A percentile compares a stretch with the other conserved stretches of the same genome.
phyloP scores from a whole-genome alignment of 2,888 invertebrate genomes.

The Stenodera caucasica region DNA sequence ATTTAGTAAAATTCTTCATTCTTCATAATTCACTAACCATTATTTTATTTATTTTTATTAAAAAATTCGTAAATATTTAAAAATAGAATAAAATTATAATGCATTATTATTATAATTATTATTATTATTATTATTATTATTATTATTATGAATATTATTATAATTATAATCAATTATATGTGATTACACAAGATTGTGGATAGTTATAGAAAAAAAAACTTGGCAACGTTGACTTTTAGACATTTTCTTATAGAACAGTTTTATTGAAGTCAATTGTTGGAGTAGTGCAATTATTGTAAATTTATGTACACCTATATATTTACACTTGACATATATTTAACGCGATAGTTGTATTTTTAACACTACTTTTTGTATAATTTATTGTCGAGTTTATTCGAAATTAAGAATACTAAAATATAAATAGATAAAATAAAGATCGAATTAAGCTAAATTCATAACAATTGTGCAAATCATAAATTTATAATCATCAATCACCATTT shows the following conservation, averaged over 20 bases:
- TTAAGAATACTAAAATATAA: too few relatives aligned
- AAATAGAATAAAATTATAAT: not conserved
- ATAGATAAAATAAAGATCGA: not conserved
- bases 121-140: not conserved
- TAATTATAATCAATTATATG: not conserved
- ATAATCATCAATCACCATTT: not conserved
- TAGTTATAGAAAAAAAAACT: not conserved
- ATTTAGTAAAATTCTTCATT: conserved; percentile 17
- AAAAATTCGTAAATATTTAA: conserved; percentile 18
- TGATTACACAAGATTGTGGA: conserved; percentile 9
- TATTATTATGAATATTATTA: not conserved
- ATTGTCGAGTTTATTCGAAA: not conserved
- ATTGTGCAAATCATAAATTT: not conserved
- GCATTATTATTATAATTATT: not conserved
- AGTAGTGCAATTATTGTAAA: conserved; percentile 28
- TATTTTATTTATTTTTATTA: not conserved
- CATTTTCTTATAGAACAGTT: not conserved
- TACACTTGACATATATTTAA: not conserved
- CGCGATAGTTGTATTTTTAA: conserved; percentile 2
- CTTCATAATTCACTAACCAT: too few relatives aligned
- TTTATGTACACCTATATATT: conserved; percentile 15
- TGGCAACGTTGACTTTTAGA: conserved; percentile 3
- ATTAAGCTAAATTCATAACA: not conserved
- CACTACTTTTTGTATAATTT: conserved; percentile 5
- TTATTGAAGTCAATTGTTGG: conserved; percentile 19